Evolutionary conservation across 2,888 invertebrate genomes (phyloP), one percentile per base, ranked within the genome.

Genomic region (Cephus sareptanus): DNA sequence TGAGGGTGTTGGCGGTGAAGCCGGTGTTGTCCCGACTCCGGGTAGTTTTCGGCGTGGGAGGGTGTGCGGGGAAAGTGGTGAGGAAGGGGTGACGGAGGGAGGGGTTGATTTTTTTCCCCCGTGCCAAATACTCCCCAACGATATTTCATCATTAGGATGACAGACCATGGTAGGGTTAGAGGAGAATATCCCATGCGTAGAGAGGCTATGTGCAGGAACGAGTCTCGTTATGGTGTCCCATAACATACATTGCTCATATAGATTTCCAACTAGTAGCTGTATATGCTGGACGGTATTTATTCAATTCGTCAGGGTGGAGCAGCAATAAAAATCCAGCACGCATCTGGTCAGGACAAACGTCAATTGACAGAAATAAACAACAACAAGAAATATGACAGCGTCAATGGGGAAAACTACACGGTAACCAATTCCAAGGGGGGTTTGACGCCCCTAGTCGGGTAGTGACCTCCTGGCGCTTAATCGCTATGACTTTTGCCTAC

Each of bases 101-200:
- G 80, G 79, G 82, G 80, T 3, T 75, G 76, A 77, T 80, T 79
- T 30, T 71, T 34, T 13, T 2, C 31, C 71, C 71, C 23, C 30
- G 74, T 82, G 78, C 82, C 71, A 56, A 82, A 83, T 81, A 86
- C 15, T 83, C 83, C 83, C 81, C 81, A 79, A 87, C 88, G 87
- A 91, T 91, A 91, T 91, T 91, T 91, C 91, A 91, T 91, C 91
- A 90, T 91, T 91, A 91, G 85, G 79, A 86, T 87, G 90, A 90
- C 90, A 89, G 23, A 23, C 86, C 83, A 85, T 80, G 88, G 86
- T 89, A 90, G 90, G 90, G 89, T 90, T 90, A 88, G 86, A 84
- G 9, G 23, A 56, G 56, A 56, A 56, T 56, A 56, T 56, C 56
- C 56, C 56, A 56, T 56, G 23, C 56, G 56, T 56, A 23, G 23